Conservation (phyloP, 2,888 invertebrate genomes). For the Athalia circularis region DNA sequence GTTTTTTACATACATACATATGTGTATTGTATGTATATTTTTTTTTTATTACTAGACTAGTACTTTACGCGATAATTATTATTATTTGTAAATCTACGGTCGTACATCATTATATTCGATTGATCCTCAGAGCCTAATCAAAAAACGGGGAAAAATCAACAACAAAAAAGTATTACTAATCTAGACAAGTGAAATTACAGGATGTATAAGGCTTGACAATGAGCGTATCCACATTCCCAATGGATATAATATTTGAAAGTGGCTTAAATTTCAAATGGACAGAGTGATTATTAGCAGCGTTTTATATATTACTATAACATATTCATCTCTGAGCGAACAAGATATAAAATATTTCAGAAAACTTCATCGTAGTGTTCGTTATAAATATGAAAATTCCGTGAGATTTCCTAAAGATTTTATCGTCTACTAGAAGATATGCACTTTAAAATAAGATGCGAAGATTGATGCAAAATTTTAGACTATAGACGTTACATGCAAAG, state of each 20-base stretch:
- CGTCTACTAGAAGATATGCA: no score
- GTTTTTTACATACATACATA: not conserved
- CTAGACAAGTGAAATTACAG: not conserved
- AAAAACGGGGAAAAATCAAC: not conserved
- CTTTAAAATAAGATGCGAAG: no score
- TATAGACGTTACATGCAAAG: no score
- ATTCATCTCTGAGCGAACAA: not conserved
- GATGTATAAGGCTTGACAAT: conserved; percentile 14
- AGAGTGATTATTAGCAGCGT: not conserved
- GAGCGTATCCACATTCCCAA: not conserved
- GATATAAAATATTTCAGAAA: no score
- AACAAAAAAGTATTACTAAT: not conserved
- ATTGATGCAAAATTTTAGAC: no score
- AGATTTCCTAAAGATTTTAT: no score
- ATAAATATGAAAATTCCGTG: no score
- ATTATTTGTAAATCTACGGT: not conserved
- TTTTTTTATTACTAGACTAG: conserved; percentile 14
- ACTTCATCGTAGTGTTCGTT: no score
- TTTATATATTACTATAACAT: conserved; percentile 6
- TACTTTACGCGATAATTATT: conserved; percentile 24
- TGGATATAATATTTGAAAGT: not conserved
- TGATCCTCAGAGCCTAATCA: conserved; percentile 28
- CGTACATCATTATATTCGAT: not conserved
- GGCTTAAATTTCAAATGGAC: not conserved
- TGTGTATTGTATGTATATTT: conserved; percentile 3